Conservation (phyloP, 2,888 invertebrate genomes). For the Campoplex nolae region DNA sequence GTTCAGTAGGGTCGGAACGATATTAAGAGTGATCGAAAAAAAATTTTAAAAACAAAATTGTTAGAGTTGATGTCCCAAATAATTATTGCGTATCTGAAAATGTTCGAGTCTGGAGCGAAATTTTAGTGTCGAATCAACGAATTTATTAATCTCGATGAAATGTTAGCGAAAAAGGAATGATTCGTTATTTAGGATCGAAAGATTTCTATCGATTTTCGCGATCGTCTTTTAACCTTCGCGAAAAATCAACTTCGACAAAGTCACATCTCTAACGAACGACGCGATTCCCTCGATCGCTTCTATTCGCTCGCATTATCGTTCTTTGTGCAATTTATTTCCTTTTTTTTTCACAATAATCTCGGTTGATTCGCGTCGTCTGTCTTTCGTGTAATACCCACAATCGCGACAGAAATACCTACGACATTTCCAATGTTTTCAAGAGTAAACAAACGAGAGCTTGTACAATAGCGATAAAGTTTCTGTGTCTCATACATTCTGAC, state of each 20-base stretch:
- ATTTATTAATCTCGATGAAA: background rate
- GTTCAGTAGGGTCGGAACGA: conserved; percentile 23
- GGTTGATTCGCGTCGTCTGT: conserved; percentile 41
- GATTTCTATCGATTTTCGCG: no score
- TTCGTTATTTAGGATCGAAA: background rate
- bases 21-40: conserved; percentile 8
- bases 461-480: conserved; percentile 58
- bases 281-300: conserved; percentile 25
- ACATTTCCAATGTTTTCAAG: conserved; percentile 52
- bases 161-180: background rate
- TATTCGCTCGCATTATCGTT: conserved; percentile 38
- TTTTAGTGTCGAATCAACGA: background rate
- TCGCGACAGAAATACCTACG: conserved; percentile 41
- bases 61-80: background rate
- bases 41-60: background rate
- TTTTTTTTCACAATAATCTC: conserved; percentile 34
- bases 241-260: background rate
- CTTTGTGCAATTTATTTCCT: conserved; percentile 4
- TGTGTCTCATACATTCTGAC: conserved; percentile 41
- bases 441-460: conserved; percentile 39
- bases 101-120: background rate
- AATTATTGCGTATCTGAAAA: background rate
- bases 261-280: conserved; percentile 6
- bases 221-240: no score
- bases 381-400: conserved; percentile 56